phyloP scores from a whole-genome alignment of 2,888 invertebrate genomes.

The Drosophila mettleri region DNA sequence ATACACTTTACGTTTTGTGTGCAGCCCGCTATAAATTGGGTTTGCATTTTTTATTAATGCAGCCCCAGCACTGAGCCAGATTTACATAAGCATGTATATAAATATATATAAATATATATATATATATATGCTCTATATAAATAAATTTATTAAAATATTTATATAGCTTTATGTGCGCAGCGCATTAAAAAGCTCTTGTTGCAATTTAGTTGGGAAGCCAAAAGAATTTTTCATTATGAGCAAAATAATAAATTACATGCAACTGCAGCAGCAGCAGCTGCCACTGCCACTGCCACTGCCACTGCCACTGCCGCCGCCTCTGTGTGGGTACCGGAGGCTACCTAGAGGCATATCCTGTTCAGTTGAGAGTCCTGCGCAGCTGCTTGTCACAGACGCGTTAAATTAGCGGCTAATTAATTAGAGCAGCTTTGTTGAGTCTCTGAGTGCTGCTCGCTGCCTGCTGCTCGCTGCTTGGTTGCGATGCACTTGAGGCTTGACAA shows the following conservation, averaged over 20 bases:
- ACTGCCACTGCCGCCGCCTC: neutral
- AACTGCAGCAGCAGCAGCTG: constrained; percentile 4
- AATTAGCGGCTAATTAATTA: constrained; percentile 79
- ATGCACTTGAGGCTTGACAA: constrained; percentile 16
- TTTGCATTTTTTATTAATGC: constrained; percentile 3
- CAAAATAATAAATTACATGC: constrained; percentile 33
- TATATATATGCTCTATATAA: neutral
- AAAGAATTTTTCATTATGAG: constrained; percentile 18
- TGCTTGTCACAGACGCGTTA: constrained; percentile 64
- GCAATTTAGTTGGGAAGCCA: constrained; percentile 1
- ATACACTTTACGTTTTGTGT: constrained; percentile 8
- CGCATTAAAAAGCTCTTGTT: constrained; percentile 6
- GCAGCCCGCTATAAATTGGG: no score
- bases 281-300: neutral
- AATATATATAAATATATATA: neutral
- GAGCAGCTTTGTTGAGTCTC: constrained; percentile 37
- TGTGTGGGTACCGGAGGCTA: constrained; percentile 1
- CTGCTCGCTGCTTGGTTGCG: constrained; percentile 3
- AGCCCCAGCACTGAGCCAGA: constrained; percentile 3
- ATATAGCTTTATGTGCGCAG: constrained; percentile 4
- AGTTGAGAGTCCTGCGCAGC: constrained; percentile 41
- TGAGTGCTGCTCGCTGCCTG: constrained; percentile 19
- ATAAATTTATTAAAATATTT: neutral
- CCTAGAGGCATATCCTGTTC: constrained; percentile 51
- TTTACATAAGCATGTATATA: neutral